Evolutionary conservation across 2,888 invertebrate species (phyloP), one percentile per base, ranked within the genome.

Genomic region (Apantesis nais): DNA sequence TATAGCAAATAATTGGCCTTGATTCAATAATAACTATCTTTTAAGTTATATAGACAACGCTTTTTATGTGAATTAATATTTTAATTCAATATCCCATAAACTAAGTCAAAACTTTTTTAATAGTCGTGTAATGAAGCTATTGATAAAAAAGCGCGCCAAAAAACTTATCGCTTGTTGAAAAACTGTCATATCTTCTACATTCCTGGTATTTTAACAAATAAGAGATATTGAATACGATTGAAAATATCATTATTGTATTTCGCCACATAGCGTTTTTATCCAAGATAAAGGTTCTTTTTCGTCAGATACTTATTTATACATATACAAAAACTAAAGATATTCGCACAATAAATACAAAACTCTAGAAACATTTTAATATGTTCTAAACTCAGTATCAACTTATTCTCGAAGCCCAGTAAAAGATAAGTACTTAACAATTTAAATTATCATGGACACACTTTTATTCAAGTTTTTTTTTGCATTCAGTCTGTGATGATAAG

Each of bases 1-100:
- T 68, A 69, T 70, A 71, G 39, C 73, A 78, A 76, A 72, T 70
- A 78, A 80, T 81, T 80, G 75, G 78, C 77, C 77, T 77, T 78
- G 74, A 60, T 75, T 76, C 77, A 75, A 66, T 80, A 39, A 7
- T 63, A 22, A n/a, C 25, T 8, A 58, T 29, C 16, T 29, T 61
- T 34, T 34, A 34, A 34, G 34, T 31, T 61, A 34, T 31, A 61
- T 22, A 61, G 60, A 4, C 9, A 61, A 61, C 1, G 11, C 9
- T 31, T 34, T 61, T 61, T 58, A 16, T 29, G 22, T 22, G 16
- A 8, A 48, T 22, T 0, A 29, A 29, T 29, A 25, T 58, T 16
- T 58, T 58, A 58, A 25, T 29, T 4, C 29, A 58, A 58, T 16
- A 58, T 58, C 29, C 29, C 58, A 29, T 29, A 29, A 58, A 58